phyloP scores from a whole-genome alignment of 2,888 invertebrate genomes.

The Drosophila merina region DNA sequence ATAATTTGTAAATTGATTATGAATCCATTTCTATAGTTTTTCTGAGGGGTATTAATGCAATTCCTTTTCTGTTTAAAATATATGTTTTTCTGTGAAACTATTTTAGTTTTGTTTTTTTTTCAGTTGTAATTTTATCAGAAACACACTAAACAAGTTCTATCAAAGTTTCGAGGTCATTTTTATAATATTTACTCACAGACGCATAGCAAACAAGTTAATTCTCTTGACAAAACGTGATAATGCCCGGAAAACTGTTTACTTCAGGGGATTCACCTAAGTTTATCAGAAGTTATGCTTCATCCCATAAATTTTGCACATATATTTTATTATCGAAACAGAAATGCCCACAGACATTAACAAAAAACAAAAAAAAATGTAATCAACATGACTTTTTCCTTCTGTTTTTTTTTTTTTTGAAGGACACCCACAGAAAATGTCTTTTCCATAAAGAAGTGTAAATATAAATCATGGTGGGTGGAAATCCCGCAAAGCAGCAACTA shows the following conservation, averaged over 20 bases:
- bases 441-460: constrained; percentile 7
- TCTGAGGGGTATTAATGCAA: too few relatives aligned
- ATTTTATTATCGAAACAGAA: constrained; percentile 26
- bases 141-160: neutral
- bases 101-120: too few relatives aligned
- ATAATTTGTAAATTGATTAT: too few relatives aligned
- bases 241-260: constrained; percentile 44
- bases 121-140: neutral
- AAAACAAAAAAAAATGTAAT: constrained; percentile 50
- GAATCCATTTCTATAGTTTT: too few relatives aligned
- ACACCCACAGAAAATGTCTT: constrained; percentile 11
- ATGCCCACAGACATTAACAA: neutral
- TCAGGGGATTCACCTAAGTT: constrained; percentile 48
- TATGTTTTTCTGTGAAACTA: too few relatives aligned
- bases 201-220: constrained; percentile 32
- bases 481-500: constrained; percentile 18
- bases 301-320: neutral
- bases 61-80: too few relatives aligned
- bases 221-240: constrained; percentile 52
- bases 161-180: neutral
- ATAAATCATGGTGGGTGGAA: constrained; percentile 18
- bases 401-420: neutral
- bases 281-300: constrained; percentile 37
- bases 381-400: constrained; percentile 44
- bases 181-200: constrained; percentile 10